Base-by-base conservation (phyloP, 2,888 invertebrate genomes). In the Artemia sinica region DNA sequence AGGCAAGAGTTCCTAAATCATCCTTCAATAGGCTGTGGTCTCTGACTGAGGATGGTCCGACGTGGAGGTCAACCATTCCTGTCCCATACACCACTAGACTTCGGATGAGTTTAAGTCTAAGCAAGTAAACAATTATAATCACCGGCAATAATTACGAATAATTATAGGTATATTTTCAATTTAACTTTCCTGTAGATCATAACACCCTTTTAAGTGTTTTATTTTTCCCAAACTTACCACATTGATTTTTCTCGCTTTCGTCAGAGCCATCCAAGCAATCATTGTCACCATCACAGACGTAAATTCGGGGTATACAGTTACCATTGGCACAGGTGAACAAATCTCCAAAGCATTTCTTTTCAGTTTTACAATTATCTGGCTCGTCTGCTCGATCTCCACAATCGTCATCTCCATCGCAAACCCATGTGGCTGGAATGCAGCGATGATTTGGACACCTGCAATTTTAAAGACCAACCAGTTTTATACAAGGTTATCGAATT, bases 281-380 rank as follows among this genome's bases (percentile, higher is more conserved):
- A 76, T 94, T 93, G 76, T 94, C 94, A 0, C 93, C 93, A 76
- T 95, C 86, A 75, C 95, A 96, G 69, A 94, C 90, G 77, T 94
- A 93, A 73, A 91, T 91, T 73, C 91, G 81, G 8, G 95, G 91
- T 74, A 98, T 90, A 76, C 97, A 97, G 77, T 96, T 93, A 28
- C 93, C 93, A 77, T 94, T 94, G 75, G 91, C 91, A 76, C 97
- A 98, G 0, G 93, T 93, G 77, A 95, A 96, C 12, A 96, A 81
- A 76, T 94, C 93, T 0, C 94, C 92, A 74, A 93, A 92, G 78
- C 97, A 98, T 1, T 94, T 94, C 72, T 91, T 83, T 77, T 93
- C 92, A 8, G 90, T 89, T 75, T 89, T 89, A 77, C 93, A 94
- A 77, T 93, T 92, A 75, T 90, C 92, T 0, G 93, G 93, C 77